A percentile compares a stretch with the other conserved stretches of the same genome.
phyloP scores from a whole-genome alignment of 1,140 invertebrate species.

The Oryzaephilus surinamensis region DNA sequence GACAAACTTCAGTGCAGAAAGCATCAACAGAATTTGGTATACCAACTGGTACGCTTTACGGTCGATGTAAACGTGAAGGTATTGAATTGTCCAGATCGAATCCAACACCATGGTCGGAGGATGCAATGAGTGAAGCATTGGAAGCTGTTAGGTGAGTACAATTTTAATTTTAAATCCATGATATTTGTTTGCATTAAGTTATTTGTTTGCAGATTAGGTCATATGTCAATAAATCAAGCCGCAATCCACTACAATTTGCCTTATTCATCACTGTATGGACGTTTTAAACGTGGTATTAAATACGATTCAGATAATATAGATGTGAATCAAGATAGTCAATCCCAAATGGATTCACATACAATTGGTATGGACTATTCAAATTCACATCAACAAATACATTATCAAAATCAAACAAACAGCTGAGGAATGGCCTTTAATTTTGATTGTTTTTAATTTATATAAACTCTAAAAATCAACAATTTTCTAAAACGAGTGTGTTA shows the following conservation, averaged over 20 bases:
- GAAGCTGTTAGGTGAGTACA: slow-evolving; percentile 70
- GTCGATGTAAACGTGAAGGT: slow-evolving; percentile 75
- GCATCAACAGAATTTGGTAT: slow-evolving; percentile 77
- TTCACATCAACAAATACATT: slow-evolving; percentile 31
- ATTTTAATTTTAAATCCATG: neutral
- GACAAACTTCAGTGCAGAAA: slow-evolving; percentile 73
- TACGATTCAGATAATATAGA: slow-evolving; percentile 37
- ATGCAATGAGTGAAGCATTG: slow-evolving; percentile 78
- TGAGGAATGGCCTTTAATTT: slow-evolving; percentile 28
- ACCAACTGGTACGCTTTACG: slow-evolving; percentile 74
- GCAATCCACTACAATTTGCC: slow-evolving; percentile 86
- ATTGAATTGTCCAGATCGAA: slow-evolving; percentile 76
- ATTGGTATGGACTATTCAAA: slow-evolving; percentile 31
- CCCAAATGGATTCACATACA: slow-evolving; percentile 26
- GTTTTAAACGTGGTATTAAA: slow-evolving; percentile 67
- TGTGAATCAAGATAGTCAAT: slow-evolving; percentile 26
- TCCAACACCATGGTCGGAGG: slow-evolving; percentile 81
- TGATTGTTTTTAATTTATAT: slow-evolving; percentile 17
- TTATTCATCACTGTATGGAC: slow-evolving; percentile 77
- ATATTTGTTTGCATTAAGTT: neutral
- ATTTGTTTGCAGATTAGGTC: slow-evolving; percentile 54
- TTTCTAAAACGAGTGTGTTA: neutral
- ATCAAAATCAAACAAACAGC: slow-evolving; percentile 33
- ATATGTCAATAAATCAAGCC: slow-evolving; percentile 88
- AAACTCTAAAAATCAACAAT: neutral